These are phyloP conservation scores for Polyploca ridens DNA, from an alignment of 2,888 invertebrate genomes.

Conservation along the genomic window DNA sequence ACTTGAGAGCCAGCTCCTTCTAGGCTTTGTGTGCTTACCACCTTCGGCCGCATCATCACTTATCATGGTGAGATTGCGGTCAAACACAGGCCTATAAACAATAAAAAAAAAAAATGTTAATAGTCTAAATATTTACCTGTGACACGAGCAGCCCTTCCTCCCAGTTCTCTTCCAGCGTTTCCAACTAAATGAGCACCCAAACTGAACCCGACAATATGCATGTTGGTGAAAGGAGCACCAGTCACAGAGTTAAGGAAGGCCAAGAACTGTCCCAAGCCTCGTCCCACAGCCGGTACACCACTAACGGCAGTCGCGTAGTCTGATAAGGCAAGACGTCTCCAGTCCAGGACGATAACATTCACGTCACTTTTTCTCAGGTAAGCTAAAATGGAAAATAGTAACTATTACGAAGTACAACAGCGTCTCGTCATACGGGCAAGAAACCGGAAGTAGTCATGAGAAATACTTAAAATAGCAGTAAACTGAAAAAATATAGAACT, in stretches of 20 bases:
- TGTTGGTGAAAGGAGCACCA: conserved; percentile 49
- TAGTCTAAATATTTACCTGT: conserved; percentile 51
- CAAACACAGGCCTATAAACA: too few relatives aligned
- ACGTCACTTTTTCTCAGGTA: conserved; percentile 54
- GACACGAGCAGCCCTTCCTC: conserved; percentile 64
- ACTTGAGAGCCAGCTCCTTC: too few relatives aligned
- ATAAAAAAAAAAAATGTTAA: too few relatives aligned
- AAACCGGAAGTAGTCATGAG: too few relatives aligned
- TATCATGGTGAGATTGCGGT: too few relatives aligned
- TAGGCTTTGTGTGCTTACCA: too few relatives aligned
- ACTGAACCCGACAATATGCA: conserved; percentile 78
- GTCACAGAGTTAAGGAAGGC: conserved; percentile 54
- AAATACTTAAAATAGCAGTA: too few relatives aligned
- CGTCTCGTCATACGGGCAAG: too few relatives aligned
- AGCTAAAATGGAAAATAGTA: conserved; percentile 37
- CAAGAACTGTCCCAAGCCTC: conserved; percentile 70
- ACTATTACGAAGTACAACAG: too few relatives aligned
- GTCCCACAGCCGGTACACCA: conserved; percentile 66
- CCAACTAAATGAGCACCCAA: conserved; percentile 78
- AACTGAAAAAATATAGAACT: background rate
- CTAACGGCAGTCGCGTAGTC: conserved; percentile 59
- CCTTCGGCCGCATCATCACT: too few relatives aligned
- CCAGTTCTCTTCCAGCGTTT: conserved; percentile 63
- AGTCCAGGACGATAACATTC: conserved; percentile 72
- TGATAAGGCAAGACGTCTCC: conserved; percentile 58